Base-by-base conservation (phyloP, 1,140 invertebrate genomes). In the Heliothis subflexa region DNA sequence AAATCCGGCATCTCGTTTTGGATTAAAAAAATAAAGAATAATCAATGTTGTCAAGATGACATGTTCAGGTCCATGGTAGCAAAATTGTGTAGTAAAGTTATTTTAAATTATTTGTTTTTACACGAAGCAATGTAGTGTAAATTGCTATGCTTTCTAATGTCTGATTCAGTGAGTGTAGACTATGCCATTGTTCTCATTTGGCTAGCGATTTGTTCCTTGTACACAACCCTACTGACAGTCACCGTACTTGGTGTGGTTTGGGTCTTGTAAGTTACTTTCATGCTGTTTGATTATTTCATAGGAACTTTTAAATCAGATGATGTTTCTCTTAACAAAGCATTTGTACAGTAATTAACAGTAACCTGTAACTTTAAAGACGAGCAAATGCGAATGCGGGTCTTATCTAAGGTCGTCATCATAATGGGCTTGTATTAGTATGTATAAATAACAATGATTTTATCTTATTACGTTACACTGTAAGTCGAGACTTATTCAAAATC, bases 121-220 rank as follows among this genome's bases (percentile, higher is more conserved):
- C 14, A 18, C 13, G 25, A 73, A 85, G 84, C 83, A 82, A 87
- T 88, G 85, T 85, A 86, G 81, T 80, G 70, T 47, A 33, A 73
- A 57, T 54, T 61, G 57, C 25, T 59, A 45, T 62, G 54, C 45
- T 61, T 82, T 84, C 82, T 88, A 82, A 92, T 92, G 91, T 88
- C 88, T 86, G 83, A 72, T 71, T 75, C 77, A 83, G 78, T 83
- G 79, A 78, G 78, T 81, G 79, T 88, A 82, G 85, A 87, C 62
- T 87, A 86, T 84, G 83, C 81, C 40, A 75, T 83, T 76, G 74
- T 85, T 70, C 66, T 88, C 66, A 76, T 86, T 64, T 92, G 89
- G 89, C 73, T 90, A 62, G 82, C 82, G 14, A 83, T 91, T 57
- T 88, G 89, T 52, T 88, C 85, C 9, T 40, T 86, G 12, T 92